A percentile compares a stretch with the other conserved stretches of the same genome.
Conservation (phyloP, 2,888 invertebrate species). For the Netelia virgata region DNA sequence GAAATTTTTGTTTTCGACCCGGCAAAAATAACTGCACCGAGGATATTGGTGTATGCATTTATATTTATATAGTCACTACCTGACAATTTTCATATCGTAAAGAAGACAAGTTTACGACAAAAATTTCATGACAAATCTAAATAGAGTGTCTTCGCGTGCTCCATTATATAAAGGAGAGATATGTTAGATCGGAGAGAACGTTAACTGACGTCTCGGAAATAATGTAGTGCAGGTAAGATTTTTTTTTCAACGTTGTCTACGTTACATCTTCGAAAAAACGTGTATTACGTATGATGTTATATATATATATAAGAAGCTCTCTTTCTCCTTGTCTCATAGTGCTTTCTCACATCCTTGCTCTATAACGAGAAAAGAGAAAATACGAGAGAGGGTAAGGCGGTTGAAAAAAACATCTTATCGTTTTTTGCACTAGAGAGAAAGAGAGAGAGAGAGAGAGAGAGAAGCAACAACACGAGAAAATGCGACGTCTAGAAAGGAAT, state of each 20-base stretch:
- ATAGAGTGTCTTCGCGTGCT: conserved; percentile 57
- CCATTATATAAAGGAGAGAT: conserved; percentile 46
- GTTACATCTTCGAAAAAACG: conserved; percentile 9
- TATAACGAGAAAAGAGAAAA: conserved; percentile 45
- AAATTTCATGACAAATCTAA: conserved; percentile 57
- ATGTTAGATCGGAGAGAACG: conserved; percentile 35
- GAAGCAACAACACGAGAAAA: conserved; percentile 6
- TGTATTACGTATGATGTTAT: neutral
- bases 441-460: neutral
- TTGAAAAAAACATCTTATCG: conserved; percentile 27
- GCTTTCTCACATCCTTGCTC: neutral
- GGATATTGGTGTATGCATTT: too few species aligned
- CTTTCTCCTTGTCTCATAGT: neutral
- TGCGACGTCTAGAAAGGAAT: conserved; percentile 35
- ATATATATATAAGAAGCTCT: neutral
- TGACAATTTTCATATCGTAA: too few species aligned
- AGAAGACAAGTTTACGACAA: conserved; percentile 7
- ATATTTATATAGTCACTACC: too few species aligned
- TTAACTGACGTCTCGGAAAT: conserved; percentile 43
- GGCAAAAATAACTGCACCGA: too few species aligned
- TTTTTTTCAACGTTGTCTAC: conserved; percentile 6
- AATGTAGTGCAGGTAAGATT: conserved; percentile 25
- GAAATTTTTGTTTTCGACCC: too few species aligned
- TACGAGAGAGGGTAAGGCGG: neutral
- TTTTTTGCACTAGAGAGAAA: neutral